Evolutionary conservation across 1,140 invertebrate species (phyloP).

Genomic region (Maniola jurtina): DNA sequence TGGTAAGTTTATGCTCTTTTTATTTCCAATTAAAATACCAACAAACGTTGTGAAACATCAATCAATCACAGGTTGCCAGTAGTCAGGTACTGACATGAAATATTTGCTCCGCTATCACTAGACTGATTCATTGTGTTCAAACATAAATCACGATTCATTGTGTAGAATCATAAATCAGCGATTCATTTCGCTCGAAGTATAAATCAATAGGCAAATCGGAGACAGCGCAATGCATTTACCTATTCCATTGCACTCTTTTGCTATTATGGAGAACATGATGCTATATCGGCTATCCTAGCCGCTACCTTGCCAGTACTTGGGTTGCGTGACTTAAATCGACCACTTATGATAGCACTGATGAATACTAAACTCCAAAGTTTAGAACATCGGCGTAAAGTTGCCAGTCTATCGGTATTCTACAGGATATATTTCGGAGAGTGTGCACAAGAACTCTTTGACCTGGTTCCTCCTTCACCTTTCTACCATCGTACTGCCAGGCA

Average conservation of each 20-base stretch:
- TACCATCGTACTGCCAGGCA: no score
- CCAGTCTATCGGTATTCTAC: no score
- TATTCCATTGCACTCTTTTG: neutral
- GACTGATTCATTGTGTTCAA: conserved; percentile 18
- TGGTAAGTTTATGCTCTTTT: neutral
- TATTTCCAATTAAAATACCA: conserved; percentile 22
- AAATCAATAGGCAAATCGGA: conserved; percentile 22
- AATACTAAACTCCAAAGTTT: no score
- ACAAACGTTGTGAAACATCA: conserved; percentile 3
- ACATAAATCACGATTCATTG: conserved; percentile 18
- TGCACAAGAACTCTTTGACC: no score
- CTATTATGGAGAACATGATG: neutral
- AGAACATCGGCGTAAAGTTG: no score
- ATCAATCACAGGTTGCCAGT: conserved; percentile 14
- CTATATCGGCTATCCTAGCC: no score
- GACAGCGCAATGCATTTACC: conserved; percentile 10
- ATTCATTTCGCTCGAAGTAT: conserved; percentile 17
- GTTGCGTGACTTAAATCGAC: no score
- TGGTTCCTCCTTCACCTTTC: no score
- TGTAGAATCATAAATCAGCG: conserved; percentile 20
- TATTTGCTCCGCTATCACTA: conserved; percentile 16
- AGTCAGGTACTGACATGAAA: conserved; percentile 19
- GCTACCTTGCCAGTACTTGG: no score
- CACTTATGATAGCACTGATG: no score
- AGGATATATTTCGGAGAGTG: no score